Conservation (phyloP, 2,888 invertebrate species). For the Papilio elwesi region DNA sequence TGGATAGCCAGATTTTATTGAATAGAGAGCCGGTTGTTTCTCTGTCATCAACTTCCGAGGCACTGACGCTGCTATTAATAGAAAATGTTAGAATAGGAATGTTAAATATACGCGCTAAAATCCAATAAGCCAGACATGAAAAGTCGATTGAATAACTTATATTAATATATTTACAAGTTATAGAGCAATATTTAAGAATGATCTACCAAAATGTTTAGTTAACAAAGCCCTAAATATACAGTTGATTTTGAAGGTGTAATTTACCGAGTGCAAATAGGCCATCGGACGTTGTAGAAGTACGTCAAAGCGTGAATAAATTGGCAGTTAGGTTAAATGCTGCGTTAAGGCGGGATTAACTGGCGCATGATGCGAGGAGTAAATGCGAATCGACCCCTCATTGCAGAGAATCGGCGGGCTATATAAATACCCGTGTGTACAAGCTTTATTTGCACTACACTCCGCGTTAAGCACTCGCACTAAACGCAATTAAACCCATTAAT, state of each 20-base stretch:
- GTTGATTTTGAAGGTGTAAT: constrained; percentile 33
- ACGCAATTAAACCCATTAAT: constrained; percentile 39
- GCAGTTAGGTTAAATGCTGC: constrained; percentile 41
- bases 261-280: constrained; percentile 37
- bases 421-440: constrained; percentile 60
- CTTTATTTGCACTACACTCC: constrained; percentile 58
- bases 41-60: neutral
- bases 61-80: neutral
- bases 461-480: constrained; percentile 45
- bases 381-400: constrained; percentile 55
- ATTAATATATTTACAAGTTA: too few species aligned
- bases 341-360: constrained; percentile 57
- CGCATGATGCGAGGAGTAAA: constrained; percentile 67
- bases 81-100: neutral
- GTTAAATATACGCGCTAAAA: neutral
- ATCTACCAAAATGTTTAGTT: neutral
- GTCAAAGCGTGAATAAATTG: constrained; percentile 42
- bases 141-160: too few species aligned
- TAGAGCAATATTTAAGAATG: too few species aligned
- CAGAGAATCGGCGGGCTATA: constrained; percentile 58
- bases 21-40: neutral
- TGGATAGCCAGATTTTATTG: constrained; percentile 12
- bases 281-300: constrained; percentile 37
- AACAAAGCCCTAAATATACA: constrained; percentile 30
- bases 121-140: too few species aligned